These are phyloP conservation scores for Tribolium freemani DNA, from an alignment of 2,888 invertebrate species.

Conservation along the genomic window DNA sequence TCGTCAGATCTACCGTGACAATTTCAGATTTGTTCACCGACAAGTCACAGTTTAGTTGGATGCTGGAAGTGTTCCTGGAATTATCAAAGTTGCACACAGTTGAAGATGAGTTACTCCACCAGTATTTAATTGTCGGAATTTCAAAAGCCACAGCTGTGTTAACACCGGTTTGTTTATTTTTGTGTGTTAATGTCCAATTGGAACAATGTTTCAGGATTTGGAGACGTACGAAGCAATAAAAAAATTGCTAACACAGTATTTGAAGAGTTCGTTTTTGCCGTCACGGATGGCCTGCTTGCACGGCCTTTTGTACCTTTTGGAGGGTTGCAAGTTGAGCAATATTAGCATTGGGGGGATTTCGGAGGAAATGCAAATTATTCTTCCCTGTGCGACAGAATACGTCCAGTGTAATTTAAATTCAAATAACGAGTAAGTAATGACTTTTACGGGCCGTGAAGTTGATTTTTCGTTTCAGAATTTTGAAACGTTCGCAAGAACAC, in stretches of 20 bases:
- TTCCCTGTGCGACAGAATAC: slow-evolving; percentile 71
- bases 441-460: background rate
- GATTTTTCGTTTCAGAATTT: slow-evolving; percentile 49
- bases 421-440: slow-evolving; percentile 61
- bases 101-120: slow-evolving; percentile 84
- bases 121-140: slow-evolving; percentile 77
- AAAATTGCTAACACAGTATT: slow-evolving; percentile 73
- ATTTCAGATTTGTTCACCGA: slow-evolving; percentile 85
- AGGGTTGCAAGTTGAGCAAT: slow-evolving; percentile 70
- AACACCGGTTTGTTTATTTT: slow-evolving; percentile 69
- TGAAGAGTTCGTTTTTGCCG: slow-evolving; percentile 75
- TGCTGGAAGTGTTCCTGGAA: slow-evolving; percentile 80
- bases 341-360: slow-evolving; percentile 67
- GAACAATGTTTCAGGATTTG: slow-evolving; percentile 66
- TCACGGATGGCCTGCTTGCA: slow-evolving; percentile 76
- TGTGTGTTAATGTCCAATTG: background rate
- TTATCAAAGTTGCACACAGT: slow-evolving; percentile 76
- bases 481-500: slow-evolving; percentile 73
- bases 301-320: slow-evolving; percentile 77
- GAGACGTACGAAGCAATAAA: slow-evolving; percentile 74
- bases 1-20: slow-evolving; percentile 77
- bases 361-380: slow-evolving; percentile 70
- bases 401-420: slow-evolving; percentile 69
- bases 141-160: slow-evolving; percentile 80
- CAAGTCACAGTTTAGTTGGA: slow-evolving; percentile 83